These are phyloP conservation scores for Aproaerema taeniolella DNA, from an alignment of 2,888 invertebrate species.

Conservation along the genomic window DNA sequence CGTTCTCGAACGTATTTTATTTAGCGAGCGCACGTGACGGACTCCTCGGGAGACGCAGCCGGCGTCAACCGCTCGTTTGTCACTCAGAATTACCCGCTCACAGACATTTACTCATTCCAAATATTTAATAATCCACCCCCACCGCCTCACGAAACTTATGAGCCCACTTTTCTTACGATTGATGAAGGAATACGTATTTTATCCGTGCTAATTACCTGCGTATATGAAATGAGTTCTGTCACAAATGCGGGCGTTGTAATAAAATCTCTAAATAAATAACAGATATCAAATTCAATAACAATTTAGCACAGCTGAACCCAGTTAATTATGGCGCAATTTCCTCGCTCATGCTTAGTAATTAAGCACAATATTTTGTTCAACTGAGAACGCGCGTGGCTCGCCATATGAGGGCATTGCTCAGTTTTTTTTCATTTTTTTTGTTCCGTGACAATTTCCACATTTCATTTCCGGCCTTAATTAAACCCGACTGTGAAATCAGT, in stretches of 20 bases:
- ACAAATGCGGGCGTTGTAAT: too few species aligned
- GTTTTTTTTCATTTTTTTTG: slow-evolving; percentile 37
- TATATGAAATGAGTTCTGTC: too few species aligned
- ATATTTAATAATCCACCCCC: slow-evolving; percentile 36
- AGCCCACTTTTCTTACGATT: slow-evolving; percentile 18
- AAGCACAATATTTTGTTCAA: too few species aligned
- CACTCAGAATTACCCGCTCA: slow-evolving; percentile 48
- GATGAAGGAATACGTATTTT: slow-evolving; percentile 13
- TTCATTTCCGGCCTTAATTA: slow-evolving; percentile 52
- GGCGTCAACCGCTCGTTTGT: slow-evolving; percentile 60
- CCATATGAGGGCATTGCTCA: too few species aligned
- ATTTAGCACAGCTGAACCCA: too few species aligned
- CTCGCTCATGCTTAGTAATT: too few species aligned
- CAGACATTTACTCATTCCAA: slow-evolving; percentile 39
- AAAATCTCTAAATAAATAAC: too few species aligned
- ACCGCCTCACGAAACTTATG: slow-evolving; percentile 11
- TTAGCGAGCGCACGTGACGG: slow-evolving; percentile 56
- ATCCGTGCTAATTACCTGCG: too few species aligned
- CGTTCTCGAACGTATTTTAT: slow-evolving; percentile 61
- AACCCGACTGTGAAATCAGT: slow-evolving; percentile 39
- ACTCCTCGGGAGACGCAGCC: slow-evolving; percentile 42
- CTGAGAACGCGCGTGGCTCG: too few species aligned
- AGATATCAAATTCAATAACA: too few species aligned
- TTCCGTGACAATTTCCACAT: slow-evolving; percentile 43
- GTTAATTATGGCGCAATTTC: too few species aligned